Evolutionary conservation across 2,113 vertebrate species (phyloP).

Genomic region (Caretta caretta): DNA sequence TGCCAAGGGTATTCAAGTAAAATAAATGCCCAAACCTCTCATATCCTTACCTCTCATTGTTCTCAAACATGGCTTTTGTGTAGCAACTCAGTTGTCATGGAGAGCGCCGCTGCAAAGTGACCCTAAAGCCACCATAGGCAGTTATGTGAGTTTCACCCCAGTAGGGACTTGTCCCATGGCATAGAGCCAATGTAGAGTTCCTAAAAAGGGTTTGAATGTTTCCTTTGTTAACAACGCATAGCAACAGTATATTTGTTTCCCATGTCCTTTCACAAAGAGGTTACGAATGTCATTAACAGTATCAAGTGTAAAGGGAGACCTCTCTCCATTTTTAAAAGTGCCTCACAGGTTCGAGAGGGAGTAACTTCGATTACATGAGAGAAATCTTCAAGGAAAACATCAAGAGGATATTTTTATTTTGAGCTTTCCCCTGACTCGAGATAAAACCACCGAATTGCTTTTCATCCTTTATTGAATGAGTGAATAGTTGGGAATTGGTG

Average conservation of each 20-base stretch:
- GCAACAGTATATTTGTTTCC: neutral
- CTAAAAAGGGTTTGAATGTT: neutral
- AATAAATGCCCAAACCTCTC: neutral
- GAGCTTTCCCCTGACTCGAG: neutral
- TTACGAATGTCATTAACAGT: neutral
- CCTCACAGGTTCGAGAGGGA: neutral
- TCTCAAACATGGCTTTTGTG: neutral
- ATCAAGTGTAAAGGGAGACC: fast-evolving
- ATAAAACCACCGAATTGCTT: slow-evolving; percentile 41
- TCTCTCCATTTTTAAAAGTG: neutral
- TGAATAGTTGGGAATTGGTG: fast-evolving
- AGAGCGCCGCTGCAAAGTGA: neutral
- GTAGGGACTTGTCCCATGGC: neutral
- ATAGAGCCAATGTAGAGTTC: neutral
- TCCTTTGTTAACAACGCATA: neutral
- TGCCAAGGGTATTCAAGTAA: neutral
- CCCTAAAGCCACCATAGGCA: neutral
- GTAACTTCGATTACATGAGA: slow-evolving; percentile 12
- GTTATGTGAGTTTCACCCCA: neutral
- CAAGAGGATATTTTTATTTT: slow-evolving; percentile 26
- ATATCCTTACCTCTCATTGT: neutral
- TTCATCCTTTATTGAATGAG: fast-evolving
- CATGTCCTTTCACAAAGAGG: neutral
- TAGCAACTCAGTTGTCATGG: neutral
- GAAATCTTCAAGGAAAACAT: neutral